Evolutionary conservation across 2,888 invertebrate genomes (phyloP), one percentile per base, ranked within the genome.

Genomic region (Campoplex capitator): DNA sequence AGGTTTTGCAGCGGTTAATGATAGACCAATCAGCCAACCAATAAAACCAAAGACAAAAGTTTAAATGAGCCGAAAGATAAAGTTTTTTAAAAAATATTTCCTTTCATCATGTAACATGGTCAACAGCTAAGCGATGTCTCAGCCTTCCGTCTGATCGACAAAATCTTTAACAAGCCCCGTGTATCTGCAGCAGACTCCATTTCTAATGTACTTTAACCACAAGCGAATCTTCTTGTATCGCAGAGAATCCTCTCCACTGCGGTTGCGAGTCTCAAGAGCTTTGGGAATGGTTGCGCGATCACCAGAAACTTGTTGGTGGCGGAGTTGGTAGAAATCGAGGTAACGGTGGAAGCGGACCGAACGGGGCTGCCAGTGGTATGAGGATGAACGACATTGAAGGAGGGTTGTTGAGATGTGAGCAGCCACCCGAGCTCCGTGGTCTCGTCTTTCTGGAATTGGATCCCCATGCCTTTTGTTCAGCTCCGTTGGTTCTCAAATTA

Each of bases 211-310:
- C 23, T 45, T 32, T 62, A 80, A 82, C 75, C 54, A 75, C 32
- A 74, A 70, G 35, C 7, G 42, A 68, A 77, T 77, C 65, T 42
- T 70, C 70, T 78, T 84, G 70, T 88, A 87, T 92, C 91, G 73
- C 96, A 98, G 98, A 97, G 93, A 98, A 98, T 95, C 98, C 98
- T 68, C 95, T 98, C 91, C 97, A 97, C 88, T 99, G 98, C 95
- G 97, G 97, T 92, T 99, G 98, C 94, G 98, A 98, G 93, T 97
- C 98, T 85, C 97, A 98, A 95, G 97, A 98, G 93, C 96, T 98
- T 73, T 98, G 98, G 98, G 97, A 97, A 95, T 99, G 98, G 98
- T 96, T 98, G 93, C 96, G 97, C 92, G 97, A 98, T 94, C 98
- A 99, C 95, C 96, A 97, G 92, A 98, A 98, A 95, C 95, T 97